These are phyloP conservation scores for Calycopis cecrops DNA, from an alignment of 1,140 invertebrate species.

Conservation along the genomic window DNA sequence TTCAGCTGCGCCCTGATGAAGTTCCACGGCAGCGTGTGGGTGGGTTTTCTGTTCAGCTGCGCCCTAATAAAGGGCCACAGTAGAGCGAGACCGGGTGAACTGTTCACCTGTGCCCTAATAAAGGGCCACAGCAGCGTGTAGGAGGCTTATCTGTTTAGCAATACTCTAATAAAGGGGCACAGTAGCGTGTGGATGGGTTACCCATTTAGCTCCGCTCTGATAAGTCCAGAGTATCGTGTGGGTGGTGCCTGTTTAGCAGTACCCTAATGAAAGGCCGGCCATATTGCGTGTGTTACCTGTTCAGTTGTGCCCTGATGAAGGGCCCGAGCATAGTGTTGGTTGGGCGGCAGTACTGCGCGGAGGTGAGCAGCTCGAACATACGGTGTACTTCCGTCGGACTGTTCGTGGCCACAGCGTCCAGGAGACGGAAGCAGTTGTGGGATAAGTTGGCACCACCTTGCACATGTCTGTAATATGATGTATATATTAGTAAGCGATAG, in stretches of 20 bases:
- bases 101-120: no score
- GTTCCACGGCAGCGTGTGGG: no score
- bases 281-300: slow-evolving; percentile 55
- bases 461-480: no score
- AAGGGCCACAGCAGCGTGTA: no score
- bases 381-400: slow-evolving; percentile 40
- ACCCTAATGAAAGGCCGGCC: no score
- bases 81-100: no score
- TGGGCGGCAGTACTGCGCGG: slow-evolving; percentile 66
- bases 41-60: no score
- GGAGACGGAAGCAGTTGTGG: slow-evolving; percentile 70
- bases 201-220: slow-evolving; percentile 71
- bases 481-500: no score
- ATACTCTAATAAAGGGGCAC: no score
- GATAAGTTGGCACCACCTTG: slow-evolving; percentile 41
- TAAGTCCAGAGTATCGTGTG: slow-evolving; percentile 70
- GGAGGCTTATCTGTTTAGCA: no score
- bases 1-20: no score
- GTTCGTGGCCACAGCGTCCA: slow-evolving; percentile 63
- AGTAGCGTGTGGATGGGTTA: slow-evolving; percentile 25
- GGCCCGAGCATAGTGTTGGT: slow-evolving; percentile 71
- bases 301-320: slow-evolving; percentile 69
- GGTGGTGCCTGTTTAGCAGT: slow-evolving; percentile 64
- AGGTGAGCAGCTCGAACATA: slow-evolving; percentile 66
- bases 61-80: no score